Conservation (phyloP, 2,888 invertebrate species). For the Sesamia inferens region DNA sequence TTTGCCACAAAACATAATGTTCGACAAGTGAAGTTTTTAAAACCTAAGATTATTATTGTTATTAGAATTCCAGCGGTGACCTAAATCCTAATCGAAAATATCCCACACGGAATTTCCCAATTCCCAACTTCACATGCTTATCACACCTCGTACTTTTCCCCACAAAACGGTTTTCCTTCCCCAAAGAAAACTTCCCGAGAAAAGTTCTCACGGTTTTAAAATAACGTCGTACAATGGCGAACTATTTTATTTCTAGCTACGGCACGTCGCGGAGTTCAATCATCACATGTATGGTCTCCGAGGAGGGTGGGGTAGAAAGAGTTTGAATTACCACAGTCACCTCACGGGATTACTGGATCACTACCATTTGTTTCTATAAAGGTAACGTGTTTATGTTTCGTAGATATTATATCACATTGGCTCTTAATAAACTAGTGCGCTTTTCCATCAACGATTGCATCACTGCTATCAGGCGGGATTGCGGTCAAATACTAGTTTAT, state of each 20-base stretch:
- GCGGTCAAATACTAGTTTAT: too few species aligned
- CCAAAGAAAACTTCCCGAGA: conserved; percentile 36
- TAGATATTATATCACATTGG: background rate
- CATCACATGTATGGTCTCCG: conserved; percentile 66
- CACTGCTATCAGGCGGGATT: too few species aligned
- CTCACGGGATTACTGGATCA: conserved; percentile 60
- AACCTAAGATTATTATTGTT: background rate
- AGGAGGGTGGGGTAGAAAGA: conserved; percentile 48
- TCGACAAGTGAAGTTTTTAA: too few species aligned
- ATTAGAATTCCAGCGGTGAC: background rate
- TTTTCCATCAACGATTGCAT: too few species aligned
- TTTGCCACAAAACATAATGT: too few species aligned
- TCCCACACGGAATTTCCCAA: background rate
- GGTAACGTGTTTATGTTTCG: background rate
- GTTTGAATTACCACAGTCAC: conserved; percentile 67
- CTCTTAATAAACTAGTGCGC: background rate
- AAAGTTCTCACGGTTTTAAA: conserved; percentile 52
- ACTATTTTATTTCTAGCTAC: conserved; percentile 59
- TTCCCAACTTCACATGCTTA: conserved; percentile 20
- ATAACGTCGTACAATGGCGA: conserved; percentile 48
- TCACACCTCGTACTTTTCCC: conserved; percentile 7
- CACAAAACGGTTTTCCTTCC: conserved; percentile 22
- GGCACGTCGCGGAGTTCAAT: conserved; percentile 66
- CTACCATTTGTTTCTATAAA: conserved; percentile 48
- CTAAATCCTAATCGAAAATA: background rate